Conservation (phyloP, 1,140 invertebrate genomes). For the Heliconius nattereri region DNA sequence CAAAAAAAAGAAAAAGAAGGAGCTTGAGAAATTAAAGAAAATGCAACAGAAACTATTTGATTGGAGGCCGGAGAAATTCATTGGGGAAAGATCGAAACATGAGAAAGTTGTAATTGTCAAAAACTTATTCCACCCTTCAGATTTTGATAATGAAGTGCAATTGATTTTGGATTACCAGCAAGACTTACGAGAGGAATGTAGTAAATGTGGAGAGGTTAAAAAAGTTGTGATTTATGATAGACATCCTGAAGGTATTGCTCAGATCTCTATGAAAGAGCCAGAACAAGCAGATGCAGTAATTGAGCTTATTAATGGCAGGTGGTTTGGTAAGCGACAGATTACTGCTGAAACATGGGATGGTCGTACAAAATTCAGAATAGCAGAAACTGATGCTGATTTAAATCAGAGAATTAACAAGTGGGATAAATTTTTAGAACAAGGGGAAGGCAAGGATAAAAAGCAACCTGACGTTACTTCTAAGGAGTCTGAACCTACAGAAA, state of each 20-base stretch:
- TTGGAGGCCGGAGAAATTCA: slow-evolving; percentile 96
- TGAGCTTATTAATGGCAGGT: slow-evolving; percentile 93
- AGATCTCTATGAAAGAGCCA: slow-evolving; percentile 94
- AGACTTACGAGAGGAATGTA: slow-evolving; percentile 93
- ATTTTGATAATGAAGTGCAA: slow-evolving; percentile 94
- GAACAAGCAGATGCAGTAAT: slow-evolving; percentile 96
- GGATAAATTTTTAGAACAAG: slow-evolving; percentile 90
- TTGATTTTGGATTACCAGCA: slow-evolving; percentile 95
- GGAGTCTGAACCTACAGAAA: slow-evolving; percentile 1
- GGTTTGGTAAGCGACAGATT: slow-evolving; percentile 93
- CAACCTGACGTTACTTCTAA: neutral
- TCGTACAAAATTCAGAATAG: slow-evolving; percentile 94
- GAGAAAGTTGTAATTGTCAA: slow-evolving; percentile 96
- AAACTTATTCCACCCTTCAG: slow-evolving; percentile 94
- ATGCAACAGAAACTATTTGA: slow-evolving; percentile 97
- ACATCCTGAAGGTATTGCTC: slow-evolving; percentile 96
- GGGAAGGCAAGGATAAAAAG: slow-evolving; percentile 47
- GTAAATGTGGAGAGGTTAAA: slow-evolving; percentile 95
- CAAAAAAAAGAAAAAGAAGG: slow-evolving; percentile 94
- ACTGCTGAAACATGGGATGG: slow-evolving; percentile 97
- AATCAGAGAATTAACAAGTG: slow-evolving; percentile 92
- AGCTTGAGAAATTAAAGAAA: slow-evolving; percentile 95
- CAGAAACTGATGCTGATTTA: slow-evolving; percentile 94
- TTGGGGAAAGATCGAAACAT: slow-evolving; percentile 91
- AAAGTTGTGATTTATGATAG: slow-evolving; percentile 97